phyloP scores from a whole-genome alignment of 1,140 invertebrate genomes.

The Philopotamus ludificatus region DNA sequence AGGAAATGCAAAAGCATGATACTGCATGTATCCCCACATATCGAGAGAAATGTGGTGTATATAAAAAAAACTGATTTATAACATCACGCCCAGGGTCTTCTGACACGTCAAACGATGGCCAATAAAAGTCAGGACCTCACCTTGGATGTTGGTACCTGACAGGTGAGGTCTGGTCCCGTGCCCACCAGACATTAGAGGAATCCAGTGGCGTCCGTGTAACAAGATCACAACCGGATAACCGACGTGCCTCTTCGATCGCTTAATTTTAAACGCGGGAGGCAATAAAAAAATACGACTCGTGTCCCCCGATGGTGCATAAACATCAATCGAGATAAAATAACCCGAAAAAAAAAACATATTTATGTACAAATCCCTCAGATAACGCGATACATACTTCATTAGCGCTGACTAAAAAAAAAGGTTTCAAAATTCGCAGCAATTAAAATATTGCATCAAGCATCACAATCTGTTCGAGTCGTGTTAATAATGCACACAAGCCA shows the following conservation, averaged over 20 bases:
- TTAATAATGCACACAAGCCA: slow-evolving; percentile 6
- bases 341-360: no score
- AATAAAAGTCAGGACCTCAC: slow-evolving; percentile 23
- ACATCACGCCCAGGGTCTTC: background rate
- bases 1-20: background rate
- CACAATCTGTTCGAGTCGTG: slow-evolving; percentile 1
- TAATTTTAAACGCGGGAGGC: background rate
- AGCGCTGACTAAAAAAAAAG: no score
- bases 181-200: slow-evolving; percentile 22
- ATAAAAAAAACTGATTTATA: no score
- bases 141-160: slow-evolving; percentile 8
- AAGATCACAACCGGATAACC: slow-evolving; percentile 26
- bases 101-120: slow-evolving; percentile 1
- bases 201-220: slow-evolving; percentile 16
- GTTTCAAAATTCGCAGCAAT: background rate
- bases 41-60: no score
- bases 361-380: no score
- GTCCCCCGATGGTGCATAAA: no score
- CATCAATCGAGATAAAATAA: no score
- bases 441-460: slow-evolving; percentile 15
- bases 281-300: background rate
- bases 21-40: no score
- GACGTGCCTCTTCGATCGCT: background rate
- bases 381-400: no score
- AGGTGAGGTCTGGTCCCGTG: slow-evolving; percentile 17